Evolutionary conservation across 2,888 invertebrate species (phyloP), one percentile per base, ranked within the genome.

Genomic region (Trypoxylon attenuatum): DNA sequence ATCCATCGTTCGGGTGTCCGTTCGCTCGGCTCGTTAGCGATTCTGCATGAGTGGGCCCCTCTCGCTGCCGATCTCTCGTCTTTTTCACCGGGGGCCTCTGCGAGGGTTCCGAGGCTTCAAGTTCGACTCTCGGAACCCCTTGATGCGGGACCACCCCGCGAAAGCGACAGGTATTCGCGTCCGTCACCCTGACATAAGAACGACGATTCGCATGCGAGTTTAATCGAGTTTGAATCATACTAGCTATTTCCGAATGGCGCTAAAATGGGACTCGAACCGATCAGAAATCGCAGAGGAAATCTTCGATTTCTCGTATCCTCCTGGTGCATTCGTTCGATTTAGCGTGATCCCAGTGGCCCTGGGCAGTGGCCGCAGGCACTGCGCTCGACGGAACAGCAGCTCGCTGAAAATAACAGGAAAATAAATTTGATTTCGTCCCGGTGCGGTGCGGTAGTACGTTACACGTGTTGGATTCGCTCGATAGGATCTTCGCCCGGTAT

Each of bases 381-480:
- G 39, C 33, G 33, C 27, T 43, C 23, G 27, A 42, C 52, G 49
- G 16, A 19, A 27, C 43, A 41, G 45, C 42, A 23, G 53, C 50
- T 50, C 45, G 59, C 68, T 82, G 68, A 69, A 77, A 79, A 75
- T 81, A 83, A 78, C 80, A 82, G 71, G 71, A 74, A 80, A 81
- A 83, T 83, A 84, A 83, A 85, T 85, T 84, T 77, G 77, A 84
- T 79, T 82, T 80, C 72, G 80, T 78, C 77, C 78, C 70, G 70
- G 69, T 65, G 79, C 83, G n/a, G n/a, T n/a, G 33, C 33, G 78
- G 85, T 85, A 85, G 85, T 86, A 85, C 80, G 83, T 85, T 85
- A 86, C 86, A 86, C 84, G 84, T 86, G 86, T 86, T 85, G 83
- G 80, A 84, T 82, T 79, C 79, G 73, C 63, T 71, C 78, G 86